phyloP scores from a whole-genome alignment of 2,888 invertebrate species.

The Bhutanitis thaidina region DNA sequence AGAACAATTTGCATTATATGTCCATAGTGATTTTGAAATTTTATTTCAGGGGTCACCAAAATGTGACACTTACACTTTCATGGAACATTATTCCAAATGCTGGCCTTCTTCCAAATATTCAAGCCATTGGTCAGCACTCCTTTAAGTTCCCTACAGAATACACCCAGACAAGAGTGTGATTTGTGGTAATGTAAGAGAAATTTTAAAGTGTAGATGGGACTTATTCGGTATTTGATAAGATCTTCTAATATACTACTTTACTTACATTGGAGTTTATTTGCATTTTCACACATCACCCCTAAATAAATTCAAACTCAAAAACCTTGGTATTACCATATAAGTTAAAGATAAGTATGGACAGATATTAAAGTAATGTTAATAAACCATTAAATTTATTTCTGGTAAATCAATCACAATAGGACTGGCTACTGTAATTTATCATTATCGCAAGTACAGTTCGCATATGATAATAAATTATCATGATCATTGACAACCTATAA shows the following conservation, averaged over 20 bases:
- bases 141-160: conserved; percentile 96
- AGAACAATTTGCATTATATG: too few relatives aligned
- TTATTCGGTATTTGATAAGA: conserved; percentile 40
- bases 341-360: too few relatives aligned
- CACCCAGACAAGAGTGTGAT: conserved; percentile 81
- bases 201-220: conserved; percentile 25
- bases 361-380: too few relatives aligned
- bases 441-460: too few relatives aligned
- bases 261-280: conserved; percentile 39
- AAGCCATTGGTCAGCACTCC: conserved; percentile 89
- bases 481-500: too few relatives aligned
- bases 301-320: not conserved
- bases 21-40: not conserved
- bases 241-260: conserved; percentile 42
- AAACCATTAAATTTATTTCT: too few relatives aligned
- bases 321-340: too few relatives aligned
- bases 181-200: conserved; percentile 26
- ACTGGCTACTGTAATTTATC: too few relatives aligned
- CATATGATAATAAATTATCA: too few relatives aligned
- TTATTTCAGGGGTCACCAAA: conserved; percentile 90
- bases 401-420: too few relatives aligned
- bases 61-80: conserved; percentile 95
- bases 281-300: not conserved
- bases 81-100: conserved; percentile 99
- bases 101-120: conserved; percentile 93